These are phyloP conservation scores for Poecilia velifera DNA, from an alignment of 2,797 vertebrate species.

Conservation along the genomic window DNA sequence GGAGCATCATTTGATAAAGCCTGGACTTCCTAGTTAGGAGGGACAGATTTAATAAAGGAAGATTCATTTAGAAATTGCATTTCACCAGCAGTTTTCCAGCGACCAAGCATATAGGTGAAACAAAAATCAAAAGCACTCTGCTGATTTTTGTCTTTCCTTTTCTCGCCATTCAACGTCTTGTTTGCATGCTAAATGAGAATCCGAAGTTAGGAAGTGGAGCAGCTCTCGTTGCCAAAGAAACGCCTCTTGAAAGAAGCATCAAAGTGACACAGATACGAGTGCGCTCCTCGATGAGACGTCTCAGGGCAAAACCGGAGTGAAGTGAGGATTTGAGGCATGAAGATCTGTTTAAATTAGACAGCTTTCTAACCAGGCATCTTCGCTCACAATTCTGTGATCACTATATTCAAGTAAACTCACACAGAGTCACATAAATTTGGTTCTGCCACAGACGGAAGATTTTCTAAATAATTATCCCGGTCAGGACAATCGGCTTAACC, in stretches of 20 bases:
- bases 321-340: neutral
- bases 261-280: neutral
- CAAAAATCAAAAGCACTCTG: neutral
- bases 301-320: neutral
- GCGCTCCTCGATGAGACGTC: neutral
- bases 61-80: neutral
- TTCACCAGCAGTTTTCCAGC: neutral
- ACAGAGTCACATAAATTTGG: neutral
- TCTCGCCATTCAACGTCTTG: neutral
- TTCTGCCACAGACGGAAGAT: too few species aligned
- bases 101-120: neutral
- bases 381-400: neutral
- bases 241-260: neutral
- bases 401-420: neutral
- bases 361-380: neutral
- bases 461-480: neutral
- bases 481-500: neutral
- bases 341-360: neutral
- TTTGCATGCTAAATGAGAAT: neutral
- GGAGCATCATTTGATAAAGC: neutral
- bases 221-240: neutral
- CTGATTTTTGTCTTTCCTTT: neutral
- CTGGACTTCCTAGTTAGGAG: neutral
- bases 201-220: neutral
- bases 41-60: neutral